Conservation (phyloP, 2,797 vertebrate species). For the Peromyscus melanophrys region DNA sequence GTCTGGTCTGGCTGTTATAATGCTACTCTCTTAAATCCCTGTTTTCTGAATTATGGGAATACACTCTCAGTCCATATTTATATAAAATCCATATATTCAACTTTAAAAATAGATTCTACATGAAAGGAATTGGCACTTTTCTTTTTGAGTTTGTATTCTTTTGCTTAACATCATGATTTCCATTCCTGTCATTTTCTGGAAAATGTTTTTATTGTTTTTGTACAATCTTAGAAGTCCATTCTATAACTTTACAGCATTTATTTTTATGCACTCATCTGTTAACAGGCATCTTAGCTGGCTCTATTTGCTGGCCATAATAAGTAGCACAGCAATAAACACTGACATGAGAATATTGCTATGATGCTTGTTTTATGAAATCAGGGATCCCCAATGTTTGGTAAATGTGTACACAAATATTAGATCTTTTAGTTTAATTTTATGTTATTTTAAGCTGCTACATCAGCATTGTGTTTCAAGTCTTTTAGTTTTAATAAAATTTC, state of each 20-base stretch:
- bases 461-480: too few species aligned
- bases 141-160: too few species aligned
- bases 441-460: not conserved
- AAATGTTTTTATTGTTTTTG: not conserved
- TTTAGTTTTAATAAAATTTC: too few species aligned
- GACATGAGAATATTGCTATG: not conserved
- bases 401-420: not conserved
- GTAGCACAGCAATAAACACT: not conserved
- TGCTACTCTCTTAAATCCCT: not conserved
- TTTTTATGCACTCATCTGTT: not conserved
- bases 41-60: not conserved
- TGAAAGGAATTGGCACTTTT: too few species aligned
- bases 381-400: not conserved
- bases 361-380: not conserved
- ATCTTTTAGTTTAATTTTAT: not conserved
- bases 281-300: not conserved
- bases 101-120: too few species aligned
- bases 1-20: not conserved
- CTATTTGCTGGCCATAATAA: not conserved
- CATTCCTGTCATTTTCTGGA: not conserved
- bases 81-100: too few species aligned
- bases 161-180: too few species aligned
- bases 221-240: not conserved
- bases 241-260: not conserved
- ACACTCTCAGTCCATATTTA: not conserved